Conservation (phyloP, 2,797 vertebrate species). For the Acipenser oxyrinchus region DNA sequence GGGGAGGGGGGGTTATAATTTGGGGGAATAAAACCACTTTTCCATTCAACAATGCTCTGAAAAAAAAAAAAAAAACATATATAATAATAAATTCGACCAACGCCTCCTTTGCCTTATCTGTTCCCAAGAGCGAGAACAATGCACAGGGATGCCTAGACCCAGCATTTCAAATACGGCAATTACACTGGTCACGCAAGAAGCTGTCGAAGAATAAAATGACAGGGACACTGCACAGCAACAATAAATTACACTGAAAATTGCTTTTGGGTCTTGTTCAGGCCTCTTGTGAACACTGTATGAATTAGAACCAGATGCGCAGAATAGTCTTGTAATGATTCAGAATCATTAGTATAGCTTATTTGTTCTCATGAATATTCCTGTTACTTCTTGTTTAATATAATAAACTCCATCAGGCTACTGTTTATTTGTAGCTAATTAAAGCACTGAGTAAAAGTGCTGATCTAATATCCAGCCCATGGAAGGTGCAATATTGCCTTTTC, state of each 20-base stretch:
- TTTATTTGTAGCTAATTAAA: conserved; percentile 48
- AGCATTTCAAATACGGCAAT: background rate
- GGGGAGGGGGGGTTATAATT: too few species aligned
- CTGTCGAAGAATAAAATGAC: background rate
- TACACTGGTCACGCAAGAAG: conserved; percentile 11
- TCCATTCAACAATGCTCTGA: too few species aligned
- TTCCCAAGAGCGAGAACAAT: background rate
- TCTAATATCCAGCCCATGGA: conserved; percentile 22
- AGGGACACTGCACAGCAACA: background rate
- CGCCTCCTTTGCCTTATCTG: background rate
- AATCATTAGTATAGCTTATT: conserved; percentile 51
- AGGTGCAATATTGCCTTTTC: background rate
- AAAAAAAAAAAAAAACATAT: too few species aligned
- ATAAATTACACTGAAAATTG: background rate
- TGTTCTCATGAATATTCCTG: conserved; percentile 37
- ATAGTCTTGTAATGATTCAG: conserved; percentile 44
- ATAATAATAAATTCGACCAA: background rate
- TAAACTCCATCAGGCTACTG: conserved; percentile 27
- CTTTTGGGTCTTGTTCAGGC: background rate
- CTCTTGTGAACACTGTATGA: conserved; percentile 27
- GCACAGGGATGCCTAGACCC: background rate
- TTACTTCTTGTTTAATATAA: conserved; percentile 30
- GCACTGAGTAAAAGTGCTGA: conserved; percentile 18
- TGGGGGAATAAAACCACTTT: too few species aligned
- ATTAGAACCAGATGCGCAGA: conserved; percentile 26